Conservation (phyloP, 2,113 vertebrate species). For the Gavialis gangeticus region DNA sequence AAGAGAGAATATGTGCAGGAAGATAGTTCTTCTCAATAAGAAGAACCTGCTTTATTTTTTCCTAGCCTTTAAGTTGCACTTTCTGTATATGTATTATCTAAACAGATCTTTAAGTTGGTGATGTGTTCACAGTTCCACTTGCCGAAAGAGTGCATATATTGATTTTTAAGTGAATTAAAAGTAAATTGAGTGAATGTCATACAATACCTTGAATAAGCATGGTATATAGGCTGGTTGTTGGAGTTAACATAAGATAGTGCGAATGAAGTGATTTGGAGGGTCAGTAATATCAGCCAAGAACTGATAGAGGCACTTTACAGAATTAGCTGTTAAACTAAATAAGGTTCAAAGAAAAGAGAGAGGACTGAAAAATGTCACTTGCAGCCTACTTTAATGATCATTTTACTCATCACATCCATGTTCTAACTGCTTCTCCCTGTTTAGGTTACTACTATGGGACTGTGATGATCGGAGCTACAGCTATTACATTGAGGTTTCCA, state of each 20-base stretch:
- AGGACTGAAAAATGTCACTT: not conserved
- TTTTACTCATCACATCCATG: not conserved
- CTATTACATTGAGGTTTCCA: constrained; percentile 95
- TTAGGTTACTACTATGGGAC: constrained; percentile 95
- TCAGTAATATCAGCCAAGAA: not conserved
- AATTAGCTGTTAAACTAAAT: not conserved
- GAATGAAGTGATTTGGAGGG: not conserved
- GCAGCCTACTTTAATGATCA: not conserved
- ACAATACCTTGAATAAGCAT: not conserved
- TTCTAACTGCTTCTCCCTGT: not conserved
- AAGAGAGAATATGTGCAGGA: not conserved
- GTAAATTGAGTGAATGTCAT: not conserved
- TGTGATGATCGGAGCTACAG: constrained; percentile 98
- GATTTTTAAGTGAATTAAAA: constrained; percentile 4
- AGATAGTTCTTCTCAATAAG: not conserved
- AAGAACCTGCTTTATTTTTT: not conserved
- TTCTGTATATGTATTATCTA: constrained; percentile 16
- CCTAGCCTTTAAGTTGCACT: not conserved
- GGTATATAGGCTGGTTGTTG: not conserved
- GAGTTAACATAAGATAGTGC: not conserved
- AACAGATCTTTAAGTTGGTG: constrained; percentile 18
- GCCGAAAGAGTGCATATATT: not conserved
- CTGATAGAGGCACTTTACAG: not conserved
- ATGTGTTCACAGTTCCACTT: not conserved
- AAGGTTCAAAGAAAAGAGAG: not conserved